These are phyloP conservation scores for Aphidoletes aphidimyza DNA, from an alignment of 2,888 invertebrate species.

Conservation along the genomic window DNA sequence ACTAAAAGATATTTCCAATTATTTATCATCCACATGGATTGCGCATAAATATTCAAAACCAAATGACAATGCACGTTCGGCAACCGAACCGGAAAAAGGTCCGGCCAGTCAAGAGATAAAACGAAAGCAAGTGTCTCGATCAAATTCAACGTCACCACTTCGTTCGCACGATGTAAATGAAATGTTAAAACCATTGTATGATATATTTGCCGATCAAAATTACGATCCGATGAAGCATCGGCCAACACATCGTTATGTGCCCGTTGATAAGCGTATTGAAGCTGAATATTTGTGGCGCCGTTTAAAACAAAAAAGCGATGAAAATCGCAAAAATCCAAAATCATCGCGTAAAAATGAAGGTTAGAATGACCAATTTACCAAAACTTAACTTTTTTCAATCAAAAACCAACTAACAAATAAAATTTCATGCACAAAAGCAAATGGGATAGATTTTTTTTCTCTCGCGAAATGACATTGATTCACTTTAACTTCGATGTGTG, in stretches of 20 bases:
- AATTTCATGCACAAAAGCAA: not conserved
- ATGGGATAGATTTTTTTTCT: no score
- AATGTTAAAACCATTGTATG: slow-evolving; percentile 66
- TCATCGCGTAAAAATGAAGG: slow-evolving; percentile 65
- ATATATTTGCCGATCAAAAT: slow-evolving; percentile 73
- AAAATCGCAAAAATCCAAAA: slow-evolving; percentile 57
- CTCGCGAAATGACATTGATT: no score
- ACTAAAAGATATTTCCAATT: slow-evolving; percentile 80
- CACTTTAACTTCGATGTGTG: no score
- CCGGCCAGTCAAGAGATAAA: slow-evolving; percentile 59
- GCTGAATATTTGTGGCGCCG: slow-evolving; percentile 62
- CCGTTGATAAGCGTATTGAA: slow-evolving; percentile 62
- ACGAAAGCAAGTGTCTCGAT: slow-evolving; percentile 59
- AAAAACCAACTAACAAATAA: not conserved
- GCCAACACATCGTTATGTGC: slow-evolving; percentile 81
- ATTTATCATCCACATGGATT: slow-evolving; percentile 81
- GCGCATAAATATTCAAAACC: slow-evolving; percentile 81
- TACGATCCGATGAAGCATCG: slow-evolving; percentile 81
- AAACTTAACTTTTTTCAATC: no score
- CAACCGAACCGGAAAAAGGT: slow-evolving; percentile 68
- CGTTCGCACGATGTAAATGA: slow-evolving; percentile 67
- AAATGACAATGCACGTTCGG: slow-evolving; percentile 74
- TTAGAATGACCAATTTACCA: slow-evolving; percentile 56
- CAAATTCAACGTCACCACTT: slow-evolving; percentile 68
- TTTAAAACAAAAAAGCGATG: slow-evolving; percentile 58